Conservation (phyloP, 2,113 vertebrate species). For the Mellivora capensis region DNA sequence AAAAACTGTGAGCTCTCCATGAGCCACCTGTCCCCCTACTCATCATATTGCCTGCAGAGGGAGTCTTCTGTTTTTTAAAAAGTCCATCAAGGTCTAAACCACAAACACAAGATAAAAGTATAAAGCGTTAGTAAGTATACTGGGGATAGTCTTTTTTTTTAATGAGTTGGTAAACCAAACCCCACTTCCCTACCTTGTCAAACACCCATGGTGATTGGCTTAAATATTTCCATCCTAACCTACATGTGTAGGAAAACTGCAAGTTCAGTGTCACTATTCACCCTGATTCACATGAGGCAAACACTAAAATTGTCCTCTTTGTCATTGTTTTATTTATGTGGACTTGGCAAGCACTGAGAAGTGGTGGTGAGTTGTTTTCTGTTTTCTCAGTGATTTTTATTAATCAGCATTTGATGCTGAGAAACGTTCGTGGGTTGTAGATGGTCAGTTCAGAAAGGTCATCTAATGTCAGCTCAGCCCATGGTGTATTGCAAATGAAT, state of each 20-base stretch:
- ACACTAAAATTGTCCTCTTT: neutral
- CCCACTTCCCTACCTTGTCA: neutral
- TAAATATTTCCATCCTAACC: neutral
- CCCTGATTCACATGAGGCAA: neutral
- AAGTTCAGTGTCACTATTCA: neutral
- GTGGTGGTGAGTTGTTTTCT: neutral
- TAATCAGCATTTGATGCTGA: conserved; percentile 24
- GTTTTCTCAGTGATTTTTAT: conserved; percentile 21
- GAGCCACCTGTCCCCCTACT: neutral
- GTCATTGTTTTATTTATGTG: neutral
- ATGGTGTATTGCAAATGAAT: neutral
- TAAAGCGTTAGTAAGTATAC: neutral
- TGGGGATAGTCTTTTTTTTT: neutral
- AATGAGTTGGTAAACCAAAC: neutral
- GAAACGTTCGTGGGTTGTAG: neutral
- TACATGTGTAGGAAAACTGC: neutral
- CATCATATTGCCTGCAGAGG: neutral
- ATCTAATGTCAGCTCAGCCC: conserved; percentile 35
- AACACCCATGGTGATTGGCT: neutral
- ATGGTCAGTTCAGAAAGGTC: conserved; percentile 60
- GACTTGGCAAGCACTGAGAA: neutral
- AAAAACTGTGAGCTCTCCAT: neutral
- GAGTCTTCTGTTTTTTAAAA: neutral
- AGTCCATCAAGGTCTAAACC: neutral
- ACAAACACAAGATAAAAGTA: neutral